A percentile compares a stretch with the other conserved stretches of the same genome.
phyloP scores from a whole-genome alignment of 2,888 invertebrate species.

The Pegoplata infirma region DNA sequence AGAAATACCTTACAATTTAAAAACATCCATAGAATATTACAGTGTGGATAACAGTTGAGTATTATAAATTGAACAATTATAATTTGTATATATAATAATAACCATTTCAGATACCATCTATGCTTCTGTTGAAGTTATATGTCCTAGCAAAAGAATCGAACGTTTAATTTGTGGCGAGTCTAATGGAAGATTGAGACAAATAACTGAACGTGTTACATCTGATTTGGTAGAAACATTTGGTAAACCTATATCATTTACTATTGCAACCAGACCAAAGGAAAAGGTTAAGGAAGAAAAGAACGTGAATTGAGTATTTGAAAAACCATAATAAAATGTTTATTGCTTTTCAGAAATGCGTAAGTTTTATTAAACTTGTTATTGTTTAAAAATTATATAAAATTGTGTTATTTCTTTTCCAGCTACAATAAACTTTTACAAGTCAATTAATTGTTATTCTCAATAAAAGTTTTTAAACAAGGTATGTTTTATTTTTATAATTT shows the following conservation, averaged over 20 bases:
- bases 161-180: slow-evolving; percentile 84
- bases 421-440: not conserved
- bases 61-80: not conserved
- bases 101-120: slow-evolving; percentile 78
- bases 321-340: not conserved
- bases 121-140: slow-evolving; percentile 82
- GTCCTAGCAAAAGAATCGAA: slow-evolving; percentile 82
- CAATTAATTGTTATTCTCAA: not conserved
- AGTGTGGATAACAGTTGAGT: slow-evolving; percentile 80
- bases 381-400: no score
- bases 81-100: not conserved
- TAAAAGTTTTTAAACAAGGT: slow-evolving; percentile 69
- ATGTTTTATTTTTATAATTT: not conserved
- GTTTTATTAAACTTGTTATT: no score
- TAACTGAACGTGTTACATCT: slow-evolving; percentile 83
- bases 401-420: not conserved
- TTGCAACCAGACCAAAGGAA: slow-evolving; percentile 68
- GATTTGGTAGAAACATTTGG: slow-evolving; percentile 84
- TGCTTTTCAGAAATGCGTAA: no score
- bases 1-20: slow-evolving; percentile 91
- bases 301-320: not conserved
- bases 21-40: slow-evolving; percentile 83
- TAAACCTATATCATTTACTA: slow-evolving; percentile 79
- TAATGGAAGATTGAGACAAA: slow-evolving; percentile 85
- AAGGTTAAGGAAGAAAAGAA: slow-evolving; percentile 1